Base-by-base conservation (phyloP, 2,888 invertebrate species). In the Gari tellinella region DNA sequence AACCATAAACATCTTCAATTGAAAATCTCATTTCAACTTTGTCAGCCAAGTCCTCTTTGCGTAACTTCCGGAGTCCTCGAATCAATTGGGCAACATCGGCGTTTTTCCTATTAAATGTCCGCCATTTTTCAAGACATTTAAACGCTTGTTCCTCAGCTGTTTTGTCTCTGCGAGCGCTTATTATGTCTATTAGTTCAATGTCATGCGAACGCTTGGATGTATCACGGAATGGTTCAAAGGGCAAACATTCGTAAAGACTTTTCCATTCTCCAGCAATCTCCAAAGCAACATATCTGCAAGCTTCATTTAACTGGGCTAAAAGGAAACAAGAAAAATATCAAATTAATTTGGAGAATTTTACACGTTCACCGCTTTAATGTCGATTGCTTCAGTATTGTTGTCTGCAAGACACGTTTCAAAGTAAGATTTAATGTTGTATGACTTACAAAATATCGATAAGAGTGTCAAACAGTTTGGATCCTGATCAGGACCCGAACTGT, bases 41-140 rank as follows among this genome's bases (percentile, higher is more conserved):
- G 23, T 80, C 78, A 3, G 88, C 88, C 3, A 88, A 43, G 19
- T 86, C 84, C 5, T 68, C 64, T 68, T 86, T 86, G 38, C 74
- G 76, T n/a, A 85, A 60, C 56, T 81, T 83, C 37, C 84, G 57
- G 23, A 89, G 74, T 23, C 86, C 81, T 38, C 76, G 61, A 14
- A 88, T 74, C 12, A 89, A 51, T 53, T 88, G 86, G 0, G 68
- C 77, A 4, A 89, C 80, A 26, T 86, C 82, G 0, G 85, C 82
- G 15, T 68, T 62, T 19, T 72, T 67, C 21, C 81, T 55, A 64
- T 83, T 86, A 53, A 89, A 85, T 2, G 78, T 78, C 46, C 86
- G 84, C 89, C 89, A 89, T 81, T 89, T 89, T 72, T 86, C 86
- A 53, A 89, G 65, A 57, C 84, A 75, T 38, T 83, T 84, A 23